Percentiles rank a stretch among this genome's conserved stretches.
Conservation (phyloP, 2,797 vertebrate species). For the Octomys mimax region DNA sequence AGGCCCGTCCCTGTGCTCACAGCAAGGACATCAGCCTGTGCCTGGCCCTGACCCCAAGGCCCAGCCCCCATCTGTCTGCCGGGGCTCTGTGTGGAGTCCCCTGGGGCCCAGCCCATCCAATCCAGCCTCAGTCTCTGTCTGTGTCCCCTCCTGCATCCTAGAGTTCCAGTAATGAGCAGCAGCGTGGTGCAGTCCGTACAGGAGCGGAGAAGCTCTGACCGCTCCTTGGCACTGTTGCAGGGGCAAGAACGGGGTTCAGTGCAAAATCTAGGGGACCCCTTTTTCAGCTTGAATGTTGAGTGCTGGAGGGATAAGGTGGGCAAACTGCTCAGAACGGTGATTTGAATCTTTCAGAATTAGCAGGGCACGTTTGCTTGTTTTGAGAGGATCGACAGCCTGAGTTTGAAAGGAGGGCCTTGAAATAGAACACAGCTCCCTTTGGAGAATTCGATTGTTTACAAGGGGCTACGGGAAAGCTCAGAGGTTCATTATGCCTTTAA, state of each 20-base stretch:
- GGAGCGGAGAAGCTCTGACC: rapidly evolving
- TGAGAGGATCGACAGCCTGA: neutral
- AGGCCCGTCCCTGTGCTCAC: too few relatives aligned
- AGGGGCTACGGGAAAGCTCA: neutral
- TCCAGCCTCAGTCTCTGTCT: neutral
- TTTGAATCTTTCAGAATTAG: neutral
- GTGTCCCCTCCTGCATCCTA: rapidly evolving
- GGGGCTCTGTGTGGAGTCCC: rapidly evolving
- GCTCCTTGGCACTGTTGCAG: neutral
- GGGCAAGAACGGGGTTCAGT: rapidly evolving
- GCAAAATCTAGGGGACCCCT: rapidly evolving
- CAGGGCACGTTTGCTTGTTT: too few relatives aligned
- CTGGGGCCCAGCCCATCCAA: neutral
- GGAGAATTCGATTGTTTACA: neutral
- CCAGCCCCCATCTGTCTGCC: too few relatives aligned
- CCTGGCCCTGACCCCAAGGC: neutral
- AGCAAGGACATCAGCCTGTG: neutral
- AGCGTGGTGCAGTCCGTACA: neutral
- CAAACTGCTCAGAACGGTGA: neutral
- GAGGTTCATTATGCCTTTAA: neutral
- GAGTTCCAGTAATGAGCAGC: neutral
- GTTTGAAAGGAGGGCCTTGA: neutral
- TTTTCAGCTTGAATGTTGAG: too few relatives aligned
- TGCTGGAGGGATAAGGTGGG: too few relatives aligned
- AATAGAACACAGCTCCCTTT: neutral